Base-by-base conservation (phyloP, 2,888 invertebrate genomes). In the Tinea semifulvella region DNA sequence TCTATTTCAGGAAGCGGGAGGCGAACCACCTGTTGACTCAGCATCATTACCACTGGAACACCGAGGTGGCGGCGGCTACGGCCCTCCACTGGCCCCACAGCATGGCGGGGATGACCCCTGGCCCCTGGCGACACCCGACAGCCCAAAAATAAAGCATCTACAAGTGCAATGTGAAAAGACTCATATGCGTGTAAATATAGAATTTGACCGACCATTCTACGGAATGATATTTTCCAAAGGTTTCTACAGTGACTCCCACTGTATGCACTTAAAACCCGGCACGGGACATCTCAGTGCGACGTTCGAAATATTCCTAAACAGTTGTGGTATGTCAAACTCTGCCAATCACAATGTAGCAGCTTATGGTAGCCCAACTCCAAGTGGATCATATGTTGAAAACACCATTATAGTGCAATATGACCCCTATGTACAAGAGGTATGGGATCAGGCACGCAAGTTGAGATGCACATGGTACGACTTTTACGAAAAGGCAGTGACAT, bases 161-260 rank as follows among this genome's bases (percentile, higher is more conserved):
- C 94, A 95, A 82, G 96, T 96, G 53, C 95, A 96, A 68, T 96
- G 96, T 73, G 96, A 96, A 73, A 96, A 96, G 72, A 94, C 95
- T 40, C 93, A 94, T 67, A 96, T 96, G 95, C 85, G 95, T 44
- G 96, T 96, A 46, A 94, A 94, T 70, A 93, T 96, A 58, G 95
- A 95, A 69, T 96, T 96, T 75, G 96, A 96, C 68, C 85, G 95
- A 40, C 95, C 96, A 10, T 96, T 96, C 80, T 94, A 95, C 67
- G 96, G 96, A 20, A 94, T 96, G 92, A 95, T 96, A 63, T 96
- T 96, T 82, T 94, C 94, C 49, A 96, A 96, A 74, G 96, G 93
- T 47, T 93, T 92, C 82, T 94, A 94, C 76, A 93, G 93, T 61
- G 95, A 96, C 61, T 84, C 90, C 1, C 93, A 94, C 61, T 96